Percentiles rank a stretch among this genome's conserved stretches.
These are phyloP conservation scores for Drosophila pseudoobscura DNA, from an alignment of 1,140 invertebrate species.

Conservation along the genomic window DNA sequence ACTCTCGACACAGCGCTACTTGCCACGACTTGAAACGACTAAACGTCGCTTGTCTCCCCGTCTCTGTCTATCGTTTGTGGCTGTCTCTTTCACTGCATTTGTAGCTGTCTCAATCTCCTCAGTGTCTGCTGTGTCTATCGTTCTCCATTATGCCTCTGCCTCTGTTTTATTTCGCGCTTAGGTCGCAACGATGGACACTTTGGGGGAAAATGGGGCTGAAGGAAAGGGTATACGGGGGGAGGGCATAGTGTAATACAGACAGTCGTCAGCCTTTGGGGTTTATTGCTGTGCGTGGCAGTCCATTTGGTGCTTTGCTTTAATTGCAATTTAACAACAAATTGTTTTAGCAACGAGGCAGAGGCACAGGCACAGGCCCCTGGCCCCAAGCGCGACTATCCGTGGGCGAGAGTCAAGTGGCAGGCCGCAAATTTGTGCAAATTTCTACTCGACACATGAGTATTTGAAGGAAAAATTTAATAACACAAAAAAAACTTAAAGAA, in stretches of 20 bases:
- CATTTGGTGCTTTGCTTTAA: conserved; percentile 51
- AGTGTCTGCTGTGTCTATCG: too few species aligned
- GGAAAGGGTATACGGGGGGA: conserved; percentile 5
- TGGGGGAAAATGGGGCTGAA: neutral
- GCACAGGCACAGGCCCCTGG: conserved; percentile 17
- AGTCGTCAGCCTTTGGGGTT: conserved; percentile 5
- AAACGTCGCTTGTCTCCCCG: conserved; percentile 17
- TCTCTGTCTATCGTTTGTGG: conserved; percentile 17
- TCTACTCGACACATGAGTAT: neutral
- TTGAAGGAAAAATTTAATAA: conserved; percentile 7
- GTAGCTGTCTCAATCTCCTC: too few species aligned
- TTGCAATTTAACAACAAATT: conserved; percentile 69
- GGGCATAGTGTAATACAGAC: neutral
- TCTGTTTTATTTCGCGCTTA: conserved; percentile 58
- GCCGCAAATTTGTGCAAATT: conserved; percentile 28
- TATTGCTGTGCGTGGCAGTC: conserved; percentile 21
- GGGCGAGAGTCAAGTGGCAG: conserved; percentile 44
- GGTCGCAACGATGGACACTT: conserved; percentile 3
- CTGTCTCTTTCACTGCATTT: conserved; percentile 11
- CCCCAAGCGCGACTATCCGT: conserved; percentile 25
- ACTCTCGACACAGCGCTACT: conserved; percentile 1
- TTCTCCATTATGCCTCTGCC: conserved; percentile 11
- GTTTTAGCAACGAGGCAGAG: conserved; percentile 42
- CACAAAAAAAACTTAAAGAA: neutral
- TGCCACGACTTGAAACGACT: conserved; percentile 35